Base-by-base conservation (phyloP, 2,113 vertebrate genomes). In the Ardeotis arabs region DNA sequence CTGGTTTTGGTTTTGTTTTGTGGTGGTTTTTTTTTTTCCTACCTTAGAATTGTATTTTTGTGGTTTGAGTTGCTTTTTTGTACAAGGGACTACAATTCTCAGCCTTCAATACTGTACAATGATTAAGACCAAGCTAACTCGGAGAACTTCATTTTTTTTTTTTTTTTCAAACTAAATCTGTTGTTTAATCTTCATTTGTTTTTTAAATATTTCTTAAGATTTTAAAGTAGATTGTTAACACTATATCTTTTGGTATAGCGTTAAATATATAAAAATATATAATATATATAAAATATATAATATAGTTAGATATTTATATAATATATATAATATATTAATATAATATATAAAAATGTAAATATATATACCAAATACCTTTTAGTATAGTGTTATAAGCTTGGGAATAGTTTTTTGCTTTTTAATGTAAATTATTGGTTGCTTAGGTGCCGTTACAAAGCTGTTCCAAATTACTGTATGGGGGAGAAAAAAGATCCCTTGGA, bases 371-470 rank as follows among this genome's bases (percentile, higher is more conserved):
- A 44, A 8, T 50, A 7, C 7, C 28, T 92, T 89, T n/a, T 68
- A 13, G 17, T 53, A 8, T 49, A 45, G 21, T 44, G 41, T 80
- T 92, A 77, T 4, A 83, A 95, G 20, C 20, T 95, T 93, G 49
- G 75, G 33, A 96, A 83, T 85, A 78, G 25, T 56, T 96, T 92
- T 97, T 96, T 96, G 25, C 56, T 95, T 17, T 83, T 95, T 95
- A 93, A 79, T 96, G 39, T 92, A 88, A 96, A 82, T 91, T 95
- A 53, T 89, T 95, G 69, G 84, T 95, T 95, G 85, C 41, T 82
- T 97, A 21, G 53, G n/a, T 96, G 87, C 66, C 49, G 96, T 96
- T 93, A 45, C 27, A 59, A 59, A 92, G 21, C 20, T 53, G 19
- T 12, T 44, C 7, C 2, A 2, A 52, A 53, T 69, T 73, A 45